phyloP scores from a whole-genome alignment of 1,140 invertebrate genomes.

The Polyergus mexicanus region DNA sequence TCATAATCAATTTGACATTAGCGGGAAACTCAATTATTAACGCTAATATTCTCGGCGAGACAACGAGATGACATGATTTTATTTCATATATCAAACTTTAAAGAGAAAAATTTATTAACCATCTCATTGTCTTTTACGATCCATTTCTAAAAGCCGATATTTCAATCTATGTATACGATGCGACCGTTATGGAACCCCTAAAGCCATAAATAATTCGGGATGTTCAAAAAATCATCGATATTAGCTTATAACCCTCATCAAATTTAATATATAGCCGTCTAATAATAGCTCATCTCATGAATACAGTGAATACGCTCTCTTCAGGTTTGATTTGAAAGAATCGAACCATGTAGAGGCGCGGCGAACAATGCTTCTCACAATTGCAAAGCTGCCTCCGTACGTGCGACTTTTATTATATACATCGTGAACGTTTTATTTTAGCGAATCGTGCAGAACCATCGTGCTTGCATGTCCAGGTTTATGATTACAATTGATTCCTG shows the following conservation, averaged over 20 bases:
- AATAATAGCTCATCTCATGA: conserved; percentile 32
- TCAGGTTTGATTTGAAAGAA: background rate
- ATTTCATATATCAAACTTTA: background rate
- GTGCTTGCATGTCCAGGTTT: conserved; percentile 56
- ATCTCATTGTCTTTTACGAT: background rate
- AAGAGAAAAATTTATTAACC: background rate
- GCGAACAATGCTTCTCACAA: background rate
- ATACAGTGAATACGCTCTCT: conserved; percentile 19
- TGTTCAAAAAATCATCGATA: background rate
- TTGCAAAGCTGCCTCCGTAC: conserved; percentile 7
- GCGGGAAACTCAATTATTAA: background rate
- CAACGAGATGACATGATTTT: background rate
- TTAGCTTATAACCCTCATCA: conserved; percentile 12
- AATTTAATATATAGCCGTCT: background rate
- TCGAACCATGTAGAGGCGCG: background rate
- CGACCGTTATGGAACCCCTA: background rate
- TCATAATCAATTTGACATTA: background rate
- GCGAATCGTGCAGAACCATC: conserved; percentile 28
- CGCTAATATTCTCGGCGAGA: background rate
- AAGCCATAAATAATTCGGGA: background rate
- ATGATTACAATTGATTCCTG: conserved; percentile 69
- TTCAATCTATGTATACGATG: background rate
- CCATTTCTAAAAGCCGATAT: background rate
- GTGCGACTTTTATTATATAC: conserved; percentile 48
- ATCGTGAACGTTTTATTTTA: conserved; percentile 39